phyloP scores from a whole-genome alignment of 64 coral and sea anemone genomes.

The Catalaphyllia jardinei region DNA sequence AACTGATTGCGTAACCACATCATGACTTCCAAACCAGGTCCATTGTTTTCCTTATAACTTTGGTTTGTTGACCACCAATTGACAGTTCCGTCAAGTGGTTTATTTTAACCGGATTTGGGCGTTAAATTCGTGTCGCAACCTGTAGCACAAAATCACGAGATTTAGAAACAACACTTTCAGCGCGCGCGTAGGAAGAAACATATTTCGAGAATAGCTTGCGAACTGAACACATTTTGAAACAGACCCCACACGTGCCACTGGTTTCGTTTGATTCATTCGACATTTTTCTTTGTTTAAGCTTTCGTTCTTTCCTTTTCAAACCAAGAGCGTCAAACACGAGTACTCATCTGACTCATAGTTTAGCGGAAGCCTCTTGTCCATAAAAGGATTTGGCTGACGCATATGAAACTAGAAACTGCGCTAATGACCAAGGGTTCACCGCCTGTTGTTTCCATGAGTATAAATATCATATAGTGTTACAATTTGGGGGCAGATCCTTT shows the following conservation, averaged over 20 bases:
- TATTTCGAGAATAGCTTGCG: neutral
- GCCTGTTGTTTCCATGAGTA: neutral
- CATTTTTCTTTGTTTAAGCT: too few species aligned
- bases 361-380: neutral
- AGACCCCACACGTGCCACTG: neutral
- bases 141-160: neutral
- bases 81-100: too few species aligned
- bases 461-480: conserved; percentile 7
- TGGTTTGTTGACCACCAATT: too few species aligned
- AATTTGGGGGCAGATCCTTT: conserved; percentile 20
- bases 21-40: too few species aligned
- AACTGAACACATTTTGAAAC: neutral
- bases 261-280: neutral
- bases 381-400: neutral
- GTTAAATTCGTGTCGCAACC: conserved; percentile 6
- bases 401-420: neutral
- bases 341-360: neutral
- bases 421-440: neutral
- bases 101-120: neutral
- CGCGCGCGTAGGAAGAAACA: neutral
- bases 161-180: neutral
- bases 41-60: too few species aligned
- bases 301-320: neutral
- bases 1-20: too few species aligned
- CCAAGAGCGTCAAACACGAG: neutral